These are phyloP conservation scores for Ecdyonurus torrentis DNA, from an alignment of 2,888 invertebrate species.

Conservation along the genomic window DNA sequence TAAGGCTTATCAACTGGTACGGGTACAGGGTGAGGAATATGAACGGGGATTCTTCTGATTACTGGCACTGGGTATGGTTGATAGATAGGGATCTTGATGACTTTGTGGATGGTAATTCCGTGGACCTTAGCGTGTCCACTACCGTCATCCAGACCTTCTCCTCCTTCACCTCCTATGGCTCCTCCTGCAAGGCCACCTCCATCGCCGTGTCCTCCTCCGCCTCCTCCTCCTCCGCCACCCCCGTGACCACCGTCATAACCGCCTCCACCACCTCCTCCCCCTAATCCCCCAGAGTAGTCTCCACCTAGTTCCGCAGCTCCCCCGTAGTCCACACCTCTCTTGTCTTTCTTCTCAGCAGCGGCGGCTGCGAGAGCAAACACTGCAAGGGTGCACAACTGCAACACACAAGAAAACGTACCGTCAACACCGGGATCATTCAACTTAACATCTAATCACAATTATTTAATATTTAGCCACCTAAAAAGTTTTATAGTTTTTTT, in stretches of 20 bases:
- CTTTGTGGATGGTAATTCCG: conserved; percentile 1
- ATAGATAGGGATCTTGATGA: conserved; percentile 2
- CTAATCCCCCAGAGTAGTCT: background rate
- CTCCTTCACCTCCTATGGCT: background rate
- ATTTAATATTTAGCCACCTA: too few species aligned
- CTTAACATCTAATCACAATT: too few species aligned
- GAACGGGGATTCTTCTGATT: conserved; percentile 5
- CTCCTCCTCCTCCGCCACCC: background rate
- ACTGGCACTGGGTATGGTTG: conserved; percentile 6
- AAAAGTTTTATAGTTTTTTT: too few species aligned
- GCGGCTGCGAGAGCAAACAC: background rate
- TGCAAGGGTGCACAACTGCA: background rate
- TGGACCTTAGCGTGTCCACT: background rate
- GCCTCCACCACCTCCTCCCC: background rate
- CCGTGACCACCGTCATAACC: background rate
- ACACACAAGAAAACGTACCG: background rate
- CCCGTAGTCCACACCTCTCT: background rate
- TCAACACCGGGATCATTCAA: too few species aligned
- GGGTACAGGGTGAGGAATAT: conserved; percentile 11
- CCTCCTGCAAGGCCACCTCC: background rate
- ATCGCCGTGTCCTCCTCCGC: background rate
- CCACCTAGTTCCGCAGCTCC: background rate
- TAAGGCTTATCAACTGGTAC: conserved; percentile 5
- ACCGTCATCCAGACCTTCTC: background rate
- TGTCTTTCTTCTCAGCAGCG: background rate